A percentile compares a stretch with the other conserved stretches of the same genome.
Evolutionary conservation across 2,113 vertebrate genomes (phyloP).

Genomic region (Hirundichthys speculiger): DNA sequence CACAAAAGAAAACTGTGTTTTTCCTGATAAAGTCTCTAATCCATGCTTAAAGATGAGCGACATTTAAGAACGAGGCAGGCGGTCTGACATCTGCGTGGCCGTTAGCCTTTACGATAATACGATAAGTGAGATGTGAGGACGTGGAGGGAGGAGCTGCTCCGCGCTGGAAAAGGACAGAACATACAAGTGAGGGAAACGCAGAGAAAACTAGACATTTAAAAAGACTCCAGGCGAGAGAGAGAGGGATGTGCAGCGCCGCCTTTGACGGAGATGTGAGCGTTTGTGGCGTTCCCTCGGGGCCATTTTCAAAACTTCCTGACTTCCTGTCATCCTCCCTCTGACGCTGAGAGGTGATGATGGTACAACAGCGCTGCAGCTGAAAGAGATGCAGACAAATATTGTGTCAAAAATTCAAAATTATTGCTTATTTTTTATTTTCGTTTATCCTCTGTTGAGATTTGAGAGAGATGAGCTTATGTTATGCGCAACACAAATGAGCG

Average conservation of each 20-base stretch:
- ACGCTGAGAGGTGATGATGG: conserved; percentile 49
- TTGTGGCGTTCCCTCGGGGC: conserved; percentile 45
- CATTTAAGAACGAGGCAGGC: conserved; percentile 11
- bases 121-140: conserved; percentile 31
- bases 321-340: conserved; percentile 41
- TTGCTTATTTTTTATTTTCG: background rate
- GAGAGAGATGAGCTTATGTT: background rate
- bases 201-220: conserved; percentile 65
- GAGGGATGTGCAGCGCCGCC: conserved; percentile 35
- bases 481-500: conserved; percentile 4
- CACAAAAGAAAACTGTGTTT: background rate
- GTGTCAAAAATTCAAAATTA: background rate
- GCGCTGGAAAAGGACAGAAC: conserved; percentile 31
- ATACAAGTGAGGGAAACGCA: conserved; percentile 22
- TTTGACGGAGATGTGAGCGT: conserved; percentile 46
- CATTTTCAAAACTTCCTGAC: conserved; percentile 48
- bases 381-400: conserved; percentile 8
- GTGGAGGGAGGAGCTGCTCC: conserved; percentile 12
- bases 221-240: conserved; percentile 42
- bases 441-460: background rate
- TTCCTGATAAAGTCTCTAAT: background rate
- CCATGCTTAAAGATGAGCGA: background rate
- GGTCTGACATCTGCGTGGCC: conserved; percentile 11
- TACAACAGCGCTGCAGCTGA: background rate
- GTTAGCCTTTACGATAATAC: conserved; percentile 45